These are phyloP conservation scores for Catostylus mosaicus DNA, from an alignment of 30 jellyfish, hydroid and myxozoan species.

Conservation along the genomic window DNA sequence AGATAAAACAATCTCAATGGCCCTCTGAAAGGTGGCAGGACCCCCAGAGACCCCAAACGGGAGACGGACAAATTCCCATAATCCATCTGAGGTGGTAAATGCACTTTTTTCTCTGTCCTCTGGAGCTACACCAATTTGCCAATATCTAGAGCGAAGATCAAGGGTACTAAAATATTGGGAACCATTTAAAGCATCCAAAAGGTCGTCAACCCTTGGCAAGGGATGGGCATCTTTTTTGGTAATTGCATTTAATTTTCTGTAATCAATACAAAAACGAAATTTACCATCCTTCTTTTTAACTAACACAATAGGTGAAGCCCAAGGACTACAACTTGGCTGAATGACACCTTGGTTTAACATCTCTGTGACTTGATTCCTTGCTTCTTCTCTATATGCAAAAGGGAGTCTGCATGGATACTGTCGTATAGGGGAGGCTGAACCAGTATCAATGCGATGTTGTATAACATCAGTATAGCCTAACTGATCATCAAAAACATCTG, in stretches of 20 bases:
- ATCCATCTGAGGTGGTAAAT: slow-evolving; percentile 42
- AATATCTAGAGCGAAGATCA: slow-evolving; percentile 54
- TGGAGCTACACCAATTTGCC: slow-evolving; percentile 53
- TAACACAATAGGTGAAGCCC: slow-evolving; percentile 64
- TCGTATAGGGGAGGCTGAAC: too few species aligned
- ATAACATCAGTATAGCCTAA: slow-evolving; percentile 53
- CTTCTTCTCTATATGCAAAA: slow-evolving; percentile 45
- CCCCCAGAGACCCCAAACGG: slow-evolving; percentile 71
- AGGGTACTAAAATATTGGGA: slow-evolving; percentile 36
- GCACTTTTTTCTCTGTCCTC: slow-evolving; percentile 62
- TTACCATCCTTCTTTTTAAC: slow-evolving; percentile 76
- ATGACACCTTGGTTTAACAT: slow-evolving; percentile 69
- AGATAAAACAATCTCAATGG: slow-evolving; percentile 65
- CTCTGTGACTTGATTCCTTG: slow-evolving; percentile 21
- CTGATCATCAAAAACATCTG: slow-evolving; percentile 42
- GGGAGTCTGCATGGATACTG: slow-evolving; percentile 66
- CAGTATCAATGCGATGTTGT: slow-evolving; percentile 45
- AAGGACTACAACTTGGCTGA: slow-evolving; percentile 40
- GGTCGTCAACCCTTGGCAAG: slow-evolving; percentile 59
- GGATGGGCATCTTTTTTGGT: slow-evolving; percentile 66
- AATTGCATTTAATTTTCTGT: slow-evolving; percentile 42
- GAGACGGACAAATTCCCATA: slow-evolving; percentile 51
- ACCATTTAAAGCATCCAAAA: slow-evolving; percentile 60
- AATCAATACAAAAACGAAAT: slow-evolving; percentile 51
- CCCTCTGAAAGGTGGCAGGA: slow-evolving; percentile 65